phyloP scores from a whole-genome alignment of 1,140 invertebrate species.

The Gonioctena quinquepunctata region DNA sequence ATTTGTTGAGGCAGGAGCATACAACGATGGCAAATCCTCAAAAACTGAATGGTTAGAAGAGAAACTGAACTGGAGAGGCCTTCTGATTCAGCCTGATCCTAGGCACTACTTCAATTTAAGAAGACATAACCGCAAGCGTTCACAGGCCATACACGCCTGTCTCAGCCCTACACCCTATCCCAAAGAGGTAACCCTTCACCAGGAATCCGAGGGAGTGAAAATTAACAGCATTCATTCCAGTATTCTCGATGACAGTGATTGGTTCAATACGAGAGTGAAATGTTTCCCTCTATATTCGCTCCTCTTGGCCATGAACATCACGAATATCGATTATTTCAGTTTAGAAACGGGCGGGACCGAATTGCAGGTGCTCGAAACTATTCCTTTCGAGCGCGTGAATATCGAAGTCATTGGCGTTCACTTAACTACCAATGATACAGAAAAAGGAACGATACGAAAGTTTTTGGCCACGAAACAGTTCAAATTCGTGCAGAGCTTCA shows the following conservation, averaged over 20 bases:
- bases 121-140: conserved; percentile 60
- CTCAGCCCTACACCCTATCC: conserved; percentile 74
- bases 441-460: conserved; percentile 50
- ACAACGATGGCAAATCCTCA: conserved; percentile 60
- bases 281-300: conserved; percentile 84
- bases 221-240: conserved; percentile 56
- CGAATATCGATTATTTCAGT: conserved; percentile 71
- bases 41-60: conserved; percentile 72
- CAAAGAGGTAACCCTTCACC: conserved; percentile 71
- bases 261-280: conserved; percentile 68
- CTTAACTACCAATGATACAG: conserved; percentile 40
- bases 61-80: conserved; percentile 72
- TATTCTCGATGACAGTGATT: conserved; percentile 58
- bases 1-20: conserved; percentile 66
- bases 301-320: conserved; percentile 74
- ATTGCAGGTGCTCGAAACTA: conserved; percentile 61
- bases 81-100: conserved; percentile 76
- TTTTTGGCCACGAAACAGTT: conserved; percentile 51
- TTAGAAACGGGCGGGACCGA: conserved; percentile 70
- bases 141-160: conserved; percentile 71
- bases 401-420: conserved; percentile 57
- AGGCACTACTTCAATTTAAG: conserved; percentile 66
- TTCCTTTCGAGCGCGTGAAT: conserved; percentile 59
- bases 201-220: conserved; percentile 62
- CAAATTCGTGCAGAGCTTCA: conserved; percentile 47